Conservation (phyloP, 2,888 invertebrate genomes). For the Pammene aurita region DNA sequence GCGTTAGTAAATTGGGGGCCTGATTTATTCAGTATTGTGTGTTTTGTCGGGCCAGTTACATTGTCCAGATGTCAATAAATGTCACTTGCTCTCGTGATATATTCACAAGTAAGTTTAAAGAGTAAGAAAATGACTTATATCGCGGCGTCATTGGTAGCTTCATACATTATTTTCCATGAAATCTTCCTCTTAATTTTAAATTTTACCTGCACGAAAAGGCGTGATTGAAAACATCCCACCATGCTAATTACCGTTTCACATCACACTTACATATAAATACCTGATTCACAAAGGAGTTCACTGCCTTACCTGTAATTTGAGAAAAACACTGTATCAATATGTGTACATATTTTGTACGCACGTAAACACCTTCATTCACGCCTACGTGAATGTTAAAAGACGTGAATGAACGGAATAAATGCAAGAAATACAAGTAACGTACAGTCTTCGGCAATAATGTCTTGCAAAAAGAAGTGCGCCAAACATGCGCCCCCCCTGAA, state of each 20-base stretch:
- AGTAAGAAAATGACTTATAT: too few species aligned
- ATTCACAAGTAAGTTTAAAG: not conserved
- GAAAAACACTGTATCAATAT: slow-evolving; percentile 49
- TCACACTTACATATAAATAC: slow-evolving; percentile 1
- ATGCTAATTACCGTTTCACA: slow-evolving; percentile 1
- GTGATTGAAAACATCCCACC: not conserved
- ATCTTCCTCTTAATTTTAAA: not conserved
- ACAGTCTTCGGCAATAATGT: too few species aligned
- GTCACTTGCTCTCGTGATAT: not conserved
- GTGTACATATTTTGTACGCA: slow-evolving; percentile 21
- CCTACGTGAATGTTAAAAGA: not conserved
- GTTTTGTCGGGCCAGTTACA: slow-evolving; percentile 4
- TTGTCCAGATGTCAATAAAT: not conserved
- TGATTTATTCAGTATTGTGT: slow-evolving; percentile 2
- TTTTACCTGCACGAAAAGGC: not conserved
- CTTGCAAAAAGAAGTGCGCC: too few species aligned
- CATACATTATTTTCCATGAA: not conserved
- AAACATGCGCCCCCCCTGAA: too few species aligned
- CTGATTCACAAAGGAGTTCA: slow-evolving; percentile 18
- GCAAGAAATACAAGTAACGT: too few species aligned
- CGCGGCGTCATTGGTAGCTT: too few species aligned
- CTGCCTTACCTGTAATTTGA: slow-evolving; percentile 53
- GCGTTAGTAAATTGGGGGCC: slow-evolving; percentile 23
- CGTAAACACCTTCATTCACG: not conserved
- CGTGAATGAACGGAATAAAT: not conserved